A percentile compares a stretch with the other conserved stretches of the same genome.
Conservation (phyloP, 2,888 invertebrate species). For the Catocala nupta region DNA sequence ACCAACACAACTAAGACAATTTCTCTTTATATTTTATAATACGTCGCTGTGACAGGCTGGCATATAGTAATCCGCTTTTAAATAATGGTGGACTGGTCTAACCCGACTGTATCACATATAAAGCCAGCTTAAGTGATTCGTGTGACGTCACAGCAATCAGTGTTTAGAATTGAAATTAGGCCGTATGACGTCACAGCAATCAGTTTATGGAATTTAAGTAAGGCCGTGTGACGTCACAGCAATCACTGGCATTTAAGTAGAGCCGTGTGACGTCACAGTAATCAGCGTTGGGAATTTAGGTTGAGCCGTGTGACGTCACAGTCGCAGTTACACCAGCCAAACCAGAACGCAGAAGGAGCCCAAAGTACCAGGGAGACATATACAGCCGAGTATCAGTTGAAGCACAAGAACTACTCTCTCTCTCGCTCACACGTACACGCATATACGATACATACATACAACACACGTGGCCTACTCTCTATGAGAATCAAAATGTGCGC, state of each 20-base stretch:
- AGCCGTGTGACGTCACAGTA: too few relatives aligned
- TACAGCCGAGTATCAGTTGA: conserved; percentile 38
- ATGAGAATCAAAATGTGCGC: conserved; percentile 41
- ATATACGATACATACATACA: conserved; percentile 29
- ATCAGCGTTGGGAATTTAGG: too few relatives aligned
- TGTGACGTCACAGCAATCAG: too few relatives aligned
- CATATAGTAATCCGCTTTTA: conserved; percentile 10
- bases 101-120: conserved; percentile 1
- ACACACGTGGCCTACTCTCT: conserved; percentile 38
- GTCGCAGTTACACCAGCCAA: conserved; percentile 10
- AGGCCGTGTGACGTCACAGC: too few relatives aligned
- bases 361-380: conserved; percentile 51
- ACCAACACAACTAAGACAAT: too few relatives aligned
- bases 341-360: conserved; percentile 25
- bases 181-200: too few relatives aligned
- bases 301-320: neutral
- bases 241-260: too few relatives aligned
- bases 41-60: conserved; percentile 4
- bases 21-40: neutral
- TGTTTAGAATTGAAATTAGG: too few relatives aligned
- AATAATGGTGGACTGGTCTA: conserved; percentile 1
- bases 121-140: too few relatives aligned
- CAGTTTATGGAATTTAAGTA: too few relatives aligned
- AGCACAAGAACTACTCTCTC: conserved; percentile 35
- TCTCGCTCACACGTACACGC: conserved; percentile 16